Percentiles rank a stretch among this genome's conserved stretches.
phyloP scores from a whole-genome alignment of 2,797 vertebrate genomes.

The Schizopygopsis malacanthus region DNA sequence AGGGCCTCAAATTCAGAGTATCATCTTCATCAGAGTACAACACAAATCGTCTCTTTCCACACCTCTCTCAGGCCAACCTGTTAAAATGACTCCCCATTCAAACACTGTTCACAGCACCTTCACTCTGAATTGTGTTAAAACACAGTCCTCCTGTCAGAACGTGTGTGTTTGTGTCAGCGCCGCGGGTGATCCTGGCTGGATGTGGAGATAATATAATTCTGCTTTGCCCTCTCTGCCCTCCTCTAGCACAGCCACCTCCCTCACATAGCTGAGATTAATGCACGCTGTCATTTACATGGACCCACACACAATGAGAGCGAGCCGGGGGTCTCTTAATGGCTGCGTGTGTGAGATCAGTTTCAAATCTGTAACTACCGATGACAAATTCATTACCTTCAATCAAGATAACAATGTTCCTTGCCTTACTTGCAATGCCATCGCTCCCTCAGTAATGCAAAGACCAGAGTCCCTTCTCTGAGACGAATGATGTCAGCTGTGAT shows the following conservation, averaged over 20 bases:
- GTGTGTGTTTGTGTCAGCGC: slow-evolving; percentile 31
- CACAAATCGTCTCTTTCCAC: background rate
- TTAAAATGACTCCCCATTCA: background rate
- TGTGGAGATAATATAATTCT: slow-evolving; percentile 48
- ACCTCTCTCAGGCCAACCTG: slow-evolving; percentile 4
- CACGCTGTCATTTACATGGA: slow-evolving; percentile 37
- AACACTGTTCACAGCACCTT: slow-evolving; percentile 6
- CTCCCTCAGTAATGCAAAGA: background rate
- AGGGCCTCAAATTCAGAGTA: background rate
- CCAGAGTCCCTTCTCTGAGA: slow-evolving; percentile 11
- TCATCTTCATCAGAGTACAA: background rate
- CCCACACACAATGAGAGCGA: slow-evolving; percentile 24
- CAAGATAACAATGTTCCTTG: slow-evolving; percentile 40
- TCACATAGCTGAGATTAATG: slow-evolving; percentile 45
- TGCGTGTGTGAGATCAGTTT: slow-evolving; percentile 34
- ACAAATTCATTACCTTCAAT: slow-evolving; percentile 49
- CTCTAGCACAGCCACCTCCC: slow-evolving; percentile 3
- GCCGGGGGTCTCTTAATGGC: slow-evolving; percentile 33
- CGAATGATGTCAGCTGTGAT: slow-evolving; percentile 24
- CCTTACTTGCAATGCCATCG: slow-evolving; percentile 2
- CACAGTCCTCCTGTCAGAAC: background rate
- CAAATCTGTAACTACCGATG: slow-evolving; percentile 47
- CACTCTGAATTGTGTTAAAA: slow-evolving; percentile 24
- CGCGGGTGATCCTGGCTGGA: background rate
- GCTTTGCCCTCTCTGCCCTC: slow-evolving; percentile 32